Evolutionary conservation across 2,113 vertebrate species (phyloP).

Genomic region (Acrocephalus kingi): DNA sequence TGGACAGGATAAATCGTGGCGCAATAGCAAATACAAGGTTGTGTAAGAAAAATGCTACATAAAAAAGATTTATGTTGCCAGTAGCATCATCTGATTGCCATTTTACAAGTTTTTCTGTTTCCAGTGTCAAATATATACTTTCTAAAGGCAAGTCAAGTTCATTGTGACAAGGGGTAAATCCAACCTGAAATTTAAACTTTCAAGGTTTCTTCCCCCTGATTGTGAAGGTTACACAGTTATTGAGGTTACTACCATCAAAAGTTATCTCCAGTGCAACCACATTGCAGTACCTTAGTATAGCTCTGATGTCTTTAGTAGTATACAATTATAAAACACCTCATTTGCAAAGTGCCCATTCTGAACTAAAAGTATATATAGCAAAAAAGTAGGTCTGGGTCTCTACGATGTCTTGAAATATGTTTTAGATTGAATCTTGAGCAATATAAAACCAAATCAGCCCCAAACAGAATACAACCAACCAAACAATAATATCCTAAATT

Average conservation of each 20-base stretch:
- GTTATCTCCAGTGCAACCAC: background rate
- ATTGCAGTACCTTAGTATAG: background rate
- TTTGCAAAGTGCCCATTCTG: background rate
- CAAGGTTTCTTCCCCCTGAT: accelerated
- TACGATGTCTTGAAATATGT: background rate
- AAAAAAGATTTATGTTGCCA: background rate
- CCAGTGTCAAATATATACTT: background rate
- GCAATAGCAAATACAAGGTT: background rate
- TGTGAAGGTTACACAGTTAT: background rate
- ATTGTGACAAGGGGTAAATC: background rate
- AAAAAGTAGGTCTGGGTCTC: background rate
- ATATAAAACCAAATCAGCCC: background rate
- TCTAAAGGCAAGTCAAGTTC: background rate
- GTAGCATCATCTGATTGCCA: background rate
- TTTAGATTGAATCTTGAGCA: background rate
- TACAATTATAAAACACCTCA: background rate
- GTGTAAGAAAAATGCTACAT: background rate
- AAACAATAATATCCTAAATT: background rate
- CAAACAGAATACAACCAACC: accelerated
- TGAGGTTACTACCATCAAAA: background rate
- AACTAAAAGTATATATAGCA: background rate
- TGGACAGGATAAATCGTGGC: background rate
- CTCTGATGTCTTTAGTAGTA: background rate
- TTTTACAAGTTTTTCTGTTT: background rate
- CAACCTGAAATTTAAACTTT: background rate